phyloP scores from a whole-genome alignment of 2,888 invertebrate genomes.

The Brenthis hecate region DNA sequence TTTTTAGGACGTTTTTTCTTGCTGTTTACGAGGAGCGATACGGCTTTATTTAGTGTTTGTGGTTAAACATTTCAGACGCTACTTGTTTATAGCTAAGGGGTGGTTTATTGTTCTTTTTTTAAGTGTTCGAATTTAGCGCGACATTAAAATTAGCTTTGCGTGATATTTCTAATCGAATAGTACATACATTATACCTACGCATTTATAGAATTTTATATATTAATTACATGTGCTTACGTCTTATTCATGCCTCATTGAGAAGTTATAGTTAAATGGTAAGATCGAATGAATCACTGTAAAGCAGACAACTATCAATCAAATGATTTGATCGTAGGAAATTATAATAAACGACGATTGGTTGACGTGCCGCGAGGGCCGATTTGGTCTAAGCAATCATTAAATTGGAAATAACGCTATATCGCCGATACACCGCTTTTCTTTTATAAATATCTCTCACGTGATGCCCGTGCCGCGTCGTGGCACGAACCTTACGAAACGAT shows the following conservation, averaged over 20 bases:
- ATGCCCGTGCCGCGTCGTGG: constrained; percentile 78
- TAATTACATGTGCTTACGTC: background rate
- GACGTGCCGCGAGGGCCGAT: constrained; percentile 74
- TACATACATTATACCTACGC: background rate
- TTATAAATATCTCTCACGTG: constrained; percentile 82
- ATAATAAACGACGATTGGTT: constrained; percentile 63
- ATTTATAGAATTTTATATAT: background rate
- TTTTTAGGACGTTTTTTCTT: constrained; percentile 70
- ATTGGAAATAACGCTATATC: constrained; percentile 81
- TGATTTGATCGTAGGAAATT: constrained; percentile 54
- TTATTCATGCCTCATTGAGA: constrained; percentile 2
- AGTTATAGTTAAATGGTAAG: constrained; percentile 21
- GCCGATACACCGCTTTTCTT: constrained; percentile 79
- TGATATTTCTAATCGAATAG: background rate
- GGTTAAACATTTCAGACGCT: constrained; percentile 77
- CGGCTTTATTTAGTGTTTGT: constrained; percentile 74
- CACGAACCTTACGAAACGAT: constrained; percentile 79
- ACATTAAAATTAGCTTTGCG: constrained; percentile 26
- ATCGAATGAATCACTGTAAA: constrained; percentile 15
- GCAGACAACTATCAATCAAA: constrained; percentile 44
- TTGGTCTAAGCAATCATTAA: constrained; percentile 81
- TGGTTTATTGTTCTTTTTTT: constrained; percentile 64
- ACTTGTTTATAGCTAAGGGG: constrained; percentile 72
- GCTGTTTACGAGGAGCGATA: constrained; percentile 67
- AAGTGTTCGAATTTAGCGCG: constrained; percentile 58